A percentile compares a stretch with the other conserved stretches of the same genome.
phyloP scores from a whole-genome alignment of 2,797 vertebrate species.

The Coranthus polyacanthus region DNA sequence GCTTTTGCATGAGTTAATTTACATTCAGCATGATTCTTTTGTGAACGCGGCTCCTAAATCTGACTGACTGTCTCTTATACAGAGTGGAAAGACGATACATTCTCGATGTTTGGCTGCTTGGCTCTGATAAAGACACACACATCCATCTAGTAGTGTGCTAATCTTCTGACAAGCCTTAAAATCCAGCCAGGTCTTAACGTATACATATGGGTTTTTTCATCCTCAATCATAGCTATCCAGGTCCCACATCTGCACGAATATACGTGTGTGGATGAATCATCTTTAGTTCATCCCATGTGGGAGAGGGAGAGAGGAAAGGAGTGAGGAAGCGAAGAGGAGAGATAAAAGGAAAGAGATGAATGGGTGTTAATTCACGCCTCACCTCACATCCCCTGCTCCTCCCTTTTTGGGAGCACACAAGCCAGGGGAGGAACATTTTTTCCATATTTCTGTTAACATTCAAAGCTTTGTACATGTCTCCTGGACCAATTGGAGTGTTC shows the following conservation, averaged over 20 bases:
- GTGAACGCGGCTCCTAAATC: slow-evolving; percentile 18
- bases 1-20: slow-evolving; percentile 26
- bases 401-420: slow-evolving; percentile 30
- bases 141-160: slow-evolving; percentile 17
- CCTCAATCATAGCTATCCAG: slow-evolving; percentile 12
- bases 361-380: slow-evolving; percentile 67
- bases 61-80: slow-evolving; percentile 19
- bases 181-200: slow-evolving; percentile 19
- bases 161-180: slow-evolving; percentile 19
- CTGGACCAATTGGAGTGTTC: slow-evolving; percentile 31
- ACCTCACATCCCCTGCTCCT: slow-evolving; percentile 59
- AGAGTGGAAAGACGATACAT: slow-evolving; percentile 3
- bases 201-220: slow-evolving; percentile 35
- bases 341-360: slow-evolving; percentile 69
- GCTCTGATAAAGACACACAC: slow-evolving; percentile 39
- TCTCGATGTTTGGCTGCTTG: slow-evolving; percentile 8
- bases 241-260: slow-evolving; percentile 49
- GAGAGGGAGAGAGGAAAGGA: slow-evolving; percentile 27
- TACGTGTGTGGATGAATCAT: slow-evolving; percentile 53
- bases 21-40: slow-evolving; percentile 19
- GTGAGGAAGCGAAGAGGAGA: slow-evolving; percentile 43
- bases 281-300: slow-evolving; percentile 19
- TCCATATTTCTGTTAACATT: slow-evolving; percentile 62
- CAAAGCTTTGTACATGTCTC: slow-evolving; percentile 39
- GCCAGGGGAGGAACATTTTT: slow-evolving; percentile 57